A percentile compares a stretch with the other conserved stretches of the same genome.
phyloP scores from a whole-genome alignment of 2,113 vertebrate species.

The Nothobranchius furzeri region DNA sequence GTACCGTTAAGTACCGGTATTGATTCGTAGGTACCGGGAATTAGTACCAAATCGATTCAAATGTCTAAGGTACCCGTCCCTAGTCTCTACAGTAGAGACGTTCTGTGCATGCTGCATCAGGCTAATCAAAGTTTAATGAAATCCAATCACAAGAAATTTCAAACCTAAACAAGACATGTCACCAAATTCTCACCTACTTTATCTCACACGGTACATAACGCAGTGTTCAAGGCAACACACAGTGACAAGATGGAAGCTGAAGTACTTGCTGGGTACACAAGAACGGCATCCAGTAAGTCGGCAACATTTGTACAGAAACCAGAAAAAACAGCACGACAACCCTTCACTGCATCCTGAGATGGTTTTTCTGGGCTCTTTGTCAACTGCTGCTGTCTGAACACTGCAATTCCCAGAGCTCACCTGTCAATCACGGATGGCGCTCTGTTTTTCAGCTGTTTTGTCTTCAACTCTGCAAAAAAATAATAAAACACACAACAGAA shows the following conservation, averaged over 20 bases:
- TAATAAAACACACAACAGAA: neutral
- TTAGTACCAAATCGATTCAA: too few species aligned
- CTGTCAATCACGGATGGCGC: neutral
- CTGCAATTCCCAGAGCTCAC: neutral
- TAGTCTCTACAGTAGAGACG: too few species aligned
- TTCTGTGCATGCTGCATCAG: too few species aligned
- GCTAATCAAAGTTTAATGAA: too few species aligned
- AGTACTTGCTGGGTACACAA: neutral
- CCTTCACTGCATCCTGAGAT: neutral
- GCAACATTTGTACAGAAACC: neutral
- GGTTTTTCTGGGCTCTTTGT: conserved; percentile 9
- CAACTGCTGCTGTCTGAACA: neutral
- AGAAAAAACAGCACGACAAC: neutral
- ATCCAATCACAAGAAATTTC: too few species aligned
- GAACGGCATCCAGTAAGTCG: neutral
- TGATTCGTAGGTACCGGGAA: too few species aligned
- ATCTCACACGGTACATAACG: neutral
- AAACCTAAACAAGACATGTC: too few species aligned
- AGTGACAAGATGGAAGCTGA: neutral
- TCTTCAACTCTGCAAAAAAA: neutral
- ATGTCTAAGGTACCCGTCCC: too few species aligned
- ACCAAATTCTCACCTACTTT: neutral
- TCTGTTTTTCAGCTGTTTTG: conserved; percentile 18
- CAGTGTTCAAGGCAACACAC: neutral
- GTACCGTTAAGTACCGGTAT: too few species aligned